Conservation (phyloP, 2,888 invertebrate genomes). For the Limnephilus rhombicus region DNA sequence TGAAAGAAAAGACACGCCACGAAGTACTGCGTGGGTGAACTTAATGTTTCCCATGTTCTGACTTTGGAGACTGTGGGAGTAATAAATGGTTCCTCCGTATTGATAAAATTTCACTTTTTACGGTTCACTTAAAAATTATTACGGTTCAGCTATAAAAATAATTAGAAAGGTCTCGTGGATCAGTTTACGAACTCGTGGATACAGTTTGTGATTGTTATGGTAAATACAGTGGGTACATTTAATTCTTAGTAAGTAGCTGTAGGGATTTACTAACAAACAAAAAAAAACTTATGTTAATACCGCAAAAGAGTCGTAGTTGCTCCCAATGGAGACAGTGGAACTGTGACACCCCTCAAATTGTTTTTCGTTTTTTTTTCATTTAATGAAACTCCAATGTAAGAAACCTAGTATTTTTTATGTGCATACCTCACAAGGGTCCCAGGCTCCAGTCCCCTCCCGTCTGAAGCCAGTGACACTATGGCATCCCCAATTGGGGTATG, state of each 20-base stretch:
- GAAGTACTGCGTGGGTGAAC: constrained; percentile 24
- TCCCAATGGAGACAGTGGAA: too few relatives aligned
- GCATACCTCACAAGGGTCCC: too few relatives aligned
- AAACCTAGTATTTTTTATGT: too few relatives aligned
- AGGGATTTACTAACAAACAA: too few relatives aligned
- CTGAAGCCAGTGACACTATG: too few relatives aligned
- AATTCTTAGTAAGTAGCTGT: neutral
- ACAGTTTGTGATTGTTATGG: neutral
- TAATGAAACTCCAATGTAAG: too few relatives aligned
- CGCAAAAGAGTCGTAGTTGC: too few relatives aligned
- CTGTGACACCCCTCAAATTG: too few relatives aligned
- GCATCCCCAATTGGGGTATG: too few relatives aligned
- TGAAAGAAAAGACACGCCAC: neutral
- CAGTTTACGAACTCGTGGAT: neutral
- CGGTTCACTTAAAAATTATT: neutral
- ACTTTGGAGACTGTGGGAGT: constrained; percentile 5
- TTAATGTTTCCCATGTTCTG: constrained; percentile 13
- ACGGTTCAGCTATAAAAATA: neutral
- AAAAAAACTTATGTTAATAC: too few relatives aligned
- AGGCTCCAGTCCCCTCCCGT: too few relatives aligned
- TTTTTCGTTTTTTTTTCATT: too few relatives aligned
- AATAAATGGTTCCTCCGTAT: constrained; percentile 23
- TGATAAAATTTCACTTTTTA: constrained; percentile 31
- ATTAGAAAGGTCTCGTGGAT: neutral
- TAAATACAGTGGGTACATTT: neutral